Evolutionary conservation across 2,113 vertebrate species (phyloP).

Genomic region (Rhagologus leucostigma): DNA sequence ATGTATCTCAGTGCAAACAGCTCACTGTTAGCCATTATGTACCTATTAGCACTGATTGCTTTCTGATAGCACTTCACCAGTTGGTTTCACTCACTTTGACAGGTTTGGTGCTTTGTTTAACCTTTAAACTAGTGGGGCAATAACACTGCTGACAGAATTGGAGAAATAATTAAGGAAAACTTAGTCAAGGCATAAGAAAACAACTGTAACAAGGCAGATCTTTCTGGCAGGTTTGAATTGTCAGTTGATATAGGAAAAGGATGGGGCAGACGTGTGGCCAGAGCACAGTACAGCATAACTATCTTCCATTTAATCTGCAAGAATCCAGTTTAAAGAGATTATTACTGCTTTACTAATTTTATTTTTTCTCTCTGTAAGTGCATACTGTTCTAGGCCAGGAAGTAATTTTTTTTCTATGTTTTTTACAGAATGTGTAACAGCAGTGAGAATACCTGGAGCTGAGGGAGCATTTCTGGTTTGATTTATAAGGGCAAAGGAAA

Average conservation of each 20-base stretch:
- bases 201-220: slow-evolving; percentile 69
- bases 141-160: slow-evolving; percentile 73
- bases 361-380: not conserved
- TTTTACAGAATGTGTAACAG: not conserved
- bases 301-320: slow-evolving; percentile 43
- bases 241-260: slow-evolving; percentile 9
- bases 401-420: not conserved
- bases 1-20: slow-evolving; percentile 88
- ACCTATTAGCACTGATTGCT: slow-evolving; percentile 98
- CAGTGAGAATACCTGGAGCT: not conserved
- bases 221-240: slow-evolving; percentile 64
- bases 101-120: slow-evolving; percentile 93
- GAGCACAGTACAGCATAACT: not conserved
- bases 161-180: slow-evolving; percentile 82
- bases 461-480: not conserved
- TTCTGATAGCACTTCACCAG: slow-evolving; percentile 89
- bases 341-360: not conserved
- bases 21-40: slow-evolving; percentile 94
- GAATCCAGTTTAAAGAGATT: slow-evolving; percentile 54
- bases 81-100: slow-evolving; percentile 97
- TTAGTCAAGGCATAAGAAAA: slow-evolving; percentile 73
- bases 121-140: slow-evolving; percentile 86
- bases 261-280: not conserved
- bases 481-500: slow-evolving; percentile 10
- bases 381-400: not conserved